phyloP scores from a whole-genome alignment of 2,888 invertebrate genomes.

The Gastracanthus pulcherrimus region DNA sequence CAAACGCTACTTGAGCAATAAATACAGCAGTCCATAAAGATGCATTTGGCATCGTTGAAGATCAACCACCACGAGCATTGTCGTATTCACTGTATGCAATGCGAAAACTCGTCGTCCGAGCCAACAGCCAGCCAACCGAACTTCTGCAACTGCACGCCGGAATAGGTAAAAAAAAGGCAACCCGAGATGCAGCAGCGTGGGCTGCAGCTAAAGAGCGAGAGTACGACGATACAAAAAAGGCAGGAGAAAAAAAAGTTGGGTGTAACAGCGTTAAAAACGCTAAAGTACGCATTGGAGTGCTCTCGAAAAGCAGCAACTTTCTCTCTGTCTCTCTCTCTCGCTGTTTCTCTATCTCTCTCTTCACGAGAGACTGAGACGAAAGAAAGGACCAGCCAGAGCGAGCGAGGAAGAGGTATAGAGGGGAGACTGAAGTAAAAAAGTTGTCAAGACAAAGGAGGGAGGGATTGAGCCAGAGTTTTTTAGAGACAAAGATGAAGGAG shows the following conservation, averaged over 20 bases:
- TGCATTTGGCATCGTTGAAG: no score
- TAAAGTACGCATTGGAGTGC: slow-evolving; percentile 58
- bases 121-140: no score
- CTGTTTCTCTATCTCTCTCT: no score
- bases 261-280: slow-evolving; percentile 58
- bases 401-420: no score
- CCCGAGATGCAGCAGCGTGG: no score
- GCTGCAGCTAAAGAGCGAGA: not conserved
- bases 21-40: no score
- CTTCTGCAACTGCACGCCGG: no score
- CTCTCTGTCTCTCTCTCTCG: no score
- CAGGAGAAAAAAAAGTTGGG: slow-evolving; percentile 42
- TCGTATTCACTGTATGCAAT: no score
- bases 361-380: slow-evolving; percentile 17
- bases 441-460: not conserved
- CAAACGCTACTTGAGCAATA: no score
- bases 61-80: no score
- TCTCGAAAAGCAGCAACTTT: slow-evolving; percentile 51
- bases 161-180: not conserved
- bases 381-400: slow-evolving; percentile 41
- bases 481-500: not conserved
- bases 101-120: no score
- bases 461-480: not conserved
- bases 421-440: slow-evolving; percentile 19
- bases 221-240: not conserved